A percentile compares a stretch with the other conserved stretches of the same genome.
Conservation (phyloP, 2,888 invertebrate genomes). For the Oligia latruncula region DNA sequence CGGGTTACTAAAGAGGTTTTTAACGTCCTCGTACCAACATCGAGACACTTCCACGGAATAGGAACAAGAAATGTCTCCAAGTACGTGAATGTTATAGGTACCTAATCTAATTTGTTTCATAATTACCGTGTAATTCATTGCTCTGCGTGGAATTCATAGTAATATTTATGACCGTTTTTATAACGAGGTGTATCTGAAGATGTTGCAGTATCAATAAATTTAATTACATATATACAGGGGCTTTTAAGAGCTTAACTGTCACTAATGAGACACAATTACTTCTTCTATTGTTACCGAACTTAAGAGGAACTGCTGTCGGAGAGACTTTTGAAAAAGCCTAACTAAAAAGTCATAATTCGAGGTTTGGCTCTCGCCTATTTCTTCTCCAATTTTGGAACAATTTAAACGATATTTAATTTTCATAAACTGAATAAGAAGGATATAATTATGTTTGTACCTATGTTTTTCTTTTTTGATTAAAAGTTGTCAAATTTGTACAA, state of each 20-base stretch:
- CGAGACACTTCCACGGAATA: constrained; percentile 42
- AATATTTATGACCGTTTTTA: constrained; percentile 50
- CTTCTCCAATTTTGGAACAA: too few relatives aligned
- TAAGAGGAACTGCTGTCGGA: too few relatives aligned
- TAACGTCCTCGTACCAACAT: not conserved
- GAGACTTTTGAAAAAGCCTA: too few relatives aligned
- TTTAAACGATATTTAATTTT: too few relatives aligned
- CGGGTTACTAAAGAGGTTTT: not conserved
- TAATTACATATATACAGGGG: constrained; percentile 5
- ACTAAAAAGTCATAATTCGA: too few relatives aligned
- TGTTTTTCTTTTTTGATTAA: too few relatives aligned
- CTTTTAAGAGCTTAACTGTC: not conserved
- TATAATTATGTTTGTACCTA: too few relatives aligned
- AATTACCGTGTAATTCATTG: constrained; percentile 63
- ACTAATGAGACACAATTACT: too few relatives aligned
- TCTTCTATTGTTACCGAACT: too few relatives aligned
- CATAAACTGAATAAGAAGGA: too few relatives aligned
- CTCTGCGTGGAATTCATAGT: constrained; percentile 36
- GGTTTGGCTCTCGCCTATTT: too few relatives aligned
- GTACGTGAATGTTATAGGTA: constrained; percentile 54
- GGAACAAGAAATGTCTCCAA: constrained; percentile 33
- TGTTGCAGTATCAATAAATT: not conserved
- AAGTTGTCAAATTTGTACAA: too few relatives aligned
- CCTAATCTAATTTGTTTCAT: constrained; percentile 67
- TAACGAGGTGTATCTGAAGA: constrained; percentile 1